phyloP scores from a whole-genome alignment of 2,113 vertebrate genomes.

The Hydrolagus affinis region DNA sequence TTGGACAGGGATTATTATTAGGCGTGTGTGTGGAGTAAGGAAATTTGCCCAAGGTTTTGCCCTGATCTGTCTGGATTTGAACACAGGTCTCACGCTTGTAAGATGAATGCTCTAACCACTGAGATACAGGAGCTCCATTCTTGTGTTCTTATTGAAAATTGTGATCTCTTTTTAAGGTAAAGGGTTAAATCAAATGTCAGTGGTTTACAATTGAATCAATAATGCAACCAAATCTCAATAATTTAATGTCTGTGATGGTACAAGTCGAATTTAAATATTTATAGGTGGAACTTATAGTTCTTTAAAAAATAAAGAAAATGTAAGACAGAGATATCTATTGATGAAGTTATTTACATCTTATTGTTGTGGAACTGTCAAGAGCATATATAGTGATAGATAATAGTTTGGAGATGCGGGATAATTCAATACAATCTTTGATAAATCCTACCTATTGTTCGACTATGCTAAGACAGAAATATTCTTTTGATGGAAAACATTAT shows the following conservation, averaged over 20 bases:
- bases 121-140: too few relatives aligned
- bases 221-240: conserved; percentile 7
- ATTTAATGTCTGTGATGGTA: background rate
- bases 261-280: conserved; percentile 19
- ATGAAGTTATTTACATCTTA: background rate
- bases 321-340: background rate
- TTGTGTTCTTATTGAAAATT: background rate
- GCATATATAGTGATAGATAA: background rate
- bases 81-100: too few relatives aligned
- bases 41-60: too few relatives aligned
- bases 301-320: conserved; percentile 22
- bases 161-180: background rate
- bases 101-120: too few relatives aligned
- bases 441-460: background rate
- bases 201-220: conserved; percentile 7
- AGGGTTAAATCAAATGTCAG: background rate
- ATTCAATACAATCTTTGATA: background rate
- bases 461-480: too few relatives aligned
- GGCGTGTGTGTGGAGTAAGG: too few relatives aligned
- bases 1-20: too few relatives aligned
- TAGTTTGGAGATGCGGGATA: background rate
- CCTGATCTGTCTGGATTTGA: too few relatives aligned
- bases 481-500: too few relatives aligned
- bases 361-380: background rate
- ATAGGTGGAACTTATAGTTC: background rate